phyloP scores from a whole-genome alignment of 64 coral and sea anemone species.

The Stylophora pistillata region DNA sequence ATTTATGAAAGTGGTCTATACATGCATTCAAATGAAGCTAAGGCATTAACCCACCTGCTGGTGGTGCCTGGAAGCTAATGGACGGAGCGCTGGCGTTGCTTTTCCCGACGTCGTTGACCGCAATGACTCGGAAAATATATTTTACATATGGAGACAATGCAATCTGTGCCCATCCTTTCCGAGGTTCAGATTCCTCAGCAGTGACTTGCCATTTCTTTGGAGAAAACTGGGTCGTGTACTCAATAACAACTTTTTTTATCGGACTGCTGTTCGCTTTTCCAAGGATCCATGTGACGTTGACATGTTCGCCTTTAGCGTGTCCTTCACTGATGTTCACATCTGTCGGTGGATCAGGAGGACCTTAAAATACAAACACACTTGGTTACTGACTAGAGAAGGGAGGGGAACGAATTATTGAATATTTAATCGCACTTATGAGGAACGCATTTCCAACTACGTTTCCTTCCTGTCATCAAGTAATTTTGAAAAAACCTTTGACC shows the following conservation, averaged over 20 bases:
- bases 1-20: no score
- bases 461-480: no score
- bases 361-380: neutral
- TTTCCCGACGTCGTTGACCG: constrained; percentile 49
- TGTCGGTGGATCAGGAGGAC: constrained; percentile 47
- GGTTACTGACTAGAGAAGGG: no score
- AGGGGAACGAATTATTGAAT: no score
- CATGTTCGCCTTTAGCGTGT: neutral
- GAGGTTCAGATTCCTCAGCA: neutral
- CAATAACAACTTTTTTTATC: constrained; percentile 30
- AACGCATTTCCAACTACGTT: no score
- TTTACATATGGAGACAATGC: constrained; percentile 39
- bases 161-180: neutral
- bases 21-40: neutral
- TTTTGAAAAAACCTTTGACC: no score
- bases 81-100: constrained; percentile 50
- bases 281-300: constrained; percentile 56
- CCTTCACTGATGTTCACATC: neutral
- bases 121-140: constrained; percentile 45
- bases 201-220: constrained; percentile 7
- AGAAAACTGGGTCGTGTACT: constrained; percentile 15
- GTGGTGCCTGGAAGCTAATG: constrained; percentile 13
- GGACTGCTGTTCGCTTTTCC: constrained; percentile 53
- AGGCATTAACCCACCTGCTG: neutral
- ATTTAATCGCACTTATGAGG: no score